Evolutionary conservation across 1,140 invertebrate genomes (phyloP), one percentile per base, ranked within the genome.

Genomic region (Himalopsyche phryganea): DNA sequence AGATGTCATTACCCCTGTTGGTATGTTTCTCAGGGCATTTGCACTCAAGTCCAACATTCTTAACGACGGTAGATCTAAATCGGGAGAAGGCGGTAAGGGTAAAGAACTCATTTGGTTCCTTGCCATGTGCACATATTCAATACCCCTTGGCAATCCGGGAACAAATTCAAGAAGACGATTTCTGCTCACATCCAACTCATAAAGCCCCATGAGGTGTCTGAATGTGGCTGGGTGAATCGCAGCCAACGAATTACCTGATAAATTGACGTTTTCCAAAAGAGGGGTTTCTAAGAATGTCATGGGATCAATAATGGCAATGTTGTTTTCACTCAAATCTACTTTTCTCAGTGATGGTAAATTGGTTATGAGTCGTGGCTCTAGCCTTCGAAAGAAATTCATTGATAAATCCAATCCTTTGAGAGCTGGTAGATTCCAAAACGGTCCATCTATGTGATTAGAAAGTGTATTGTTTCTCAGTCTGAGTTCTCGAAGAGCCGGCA

Each of bases 371-470:
- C 82, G 81, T 2, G 84, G 81, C 65, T 90, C 86, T 1, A 94
- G 65, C 1, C 81, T 80, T 41, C 81, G 78, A 56, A 92, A 87
- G 53, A 85, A 85, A 67, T 94, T 94, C 35, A 80, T 77, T 0
- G 89, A 87, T 20, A 94, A 70, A 76, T 94, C 91, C 41, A 95
- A 71, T 0, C 90, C 88, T 74, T 91, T 91, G 2, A 92, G 73
- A 6, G 85, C 81, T 0, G 89, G 90, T 10, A 92, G 72, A 76
- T 91, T 88, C 89, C 89, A 92, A 66, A 88, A 85, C 1, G 89
- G 87, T 57, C 82, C 74, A 51, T 82, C 81, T 54, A 78, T 73
- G 9, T 79, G 76, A 64, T 86, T 83, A 1, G 81, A 82, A 13
- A 91, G 69, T 4, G 87, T 89, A 69, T 92, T 92, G 66, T 92